Base-by-base conservation (phyloP, 2,113 vertebrate species). In the rabbit (Oryctolagus cuniculus) region DNA sequence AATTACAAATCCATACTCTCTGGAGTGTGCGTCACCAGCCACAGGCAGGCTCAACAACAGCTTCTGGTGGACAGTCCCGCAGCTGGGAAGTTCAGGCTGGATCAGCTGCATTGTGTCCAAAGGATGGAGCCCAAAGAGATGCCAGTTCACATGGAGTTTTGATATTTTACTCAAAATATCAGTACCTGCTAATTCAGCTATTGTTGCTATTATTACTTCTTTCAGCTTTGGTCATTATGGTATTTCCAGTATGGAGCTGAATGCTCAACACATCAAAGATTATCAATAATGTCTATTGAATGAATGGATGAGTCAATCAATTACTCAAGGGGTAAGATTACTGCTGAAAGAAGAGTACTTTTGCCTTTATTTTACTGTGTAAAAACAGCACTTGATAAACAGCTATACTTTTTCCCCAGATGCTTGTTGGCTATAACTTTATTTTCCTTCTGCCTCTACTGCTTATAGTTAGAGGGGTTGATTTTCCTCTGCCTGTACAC, bases 401-500 rank as follows among this genome's bases (percentile, higher is more conserved):
- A 93, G 11, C 70, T 89, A 17, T 64, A 87, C n/a, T 72, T 96
- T 96, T 93, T 21, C 89, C 93, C 75, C 25, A 67, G 67, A 72
- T 0, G 3, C 7, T 73, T 87, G 36, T 83, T 91, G 77, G 12
- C n/a, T 69, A 36, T 73, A 95, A 85, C 34, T 92, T 90, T 80
- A 36, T 10, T 95, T 80, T 73, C 58, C 16, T 83, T 74, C 55
- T 87, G 3, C 83, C 64, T 91, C 36, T 92, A 15, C 10, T 83
- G 16, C 16, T 88, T 12, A 90, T 49, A 93, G 15, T 67, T 63
- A 86, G 29, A n/a, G 6, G 83, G n/a, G 16, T 87, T 81, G 58
- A 78, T 94, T 89, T 95, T 67, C 67, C 29, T 89, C 11, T 84
- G 0, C 69, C 70, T 58, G 70, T 53, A 29, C 82, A 80, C 91